These are phyloP conservation scores for Lithobates pipiens DNA, from an alignment of 2,797 vertebrate species.

Conservation along the genomic window DNA sequence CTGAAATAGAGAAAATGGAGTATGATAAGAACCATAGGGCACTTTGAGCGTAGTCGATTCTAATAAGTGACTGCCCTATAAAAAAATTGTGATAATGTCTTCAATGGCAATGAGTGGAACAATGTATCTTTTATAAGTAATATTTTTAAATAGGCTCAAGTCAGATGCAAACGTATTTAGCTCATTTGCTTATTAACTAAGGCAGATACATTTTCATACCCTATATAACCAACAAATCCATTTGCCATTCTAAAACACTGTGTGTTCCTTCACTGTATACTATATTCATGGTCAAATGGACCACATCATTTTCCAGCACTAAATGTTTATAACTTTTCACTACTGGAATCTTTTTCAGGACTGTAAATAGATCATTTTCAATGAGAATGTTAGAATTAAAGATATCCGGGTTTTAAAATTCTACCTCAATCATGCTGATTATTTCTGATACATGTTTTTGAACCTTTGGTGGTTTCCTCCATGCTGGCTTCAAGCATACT, in stretches of 20 bases:
- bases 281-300: too few species aligned
- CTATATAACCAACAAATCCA: background rate
- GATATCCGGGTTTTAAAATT: background rate
- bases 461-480: too few species aligned
- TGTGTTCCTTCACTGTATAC: background rate
- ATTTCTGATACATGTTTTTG: background rate
- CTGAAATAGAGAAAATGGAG: slow-evolving; percentile 55
- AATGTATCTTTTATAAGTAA: background rate
- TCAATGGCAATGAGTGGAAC: background rate
- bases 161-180: background rate
- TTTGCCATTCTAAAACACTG: background rate
- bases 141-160: background rate
- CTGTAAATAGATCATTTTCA: background rate
- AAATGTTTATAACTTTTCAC: background rate
- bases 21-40: slow-evolving; percentile 52
- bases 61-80: slow-evolving; percentile 38
- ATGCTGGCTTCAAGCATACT: too few species aligned
- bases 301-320: too few species aligned
- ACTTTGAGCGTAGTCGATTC: slow-evolving; percentile 27
- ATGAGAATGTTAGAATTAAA: too few species aligned
- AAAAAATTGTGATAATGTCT: slow-evolving; percentile 2
- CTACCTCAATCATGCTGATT: background rate
- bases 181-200: background rate
- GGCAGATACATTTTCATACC: background rate
- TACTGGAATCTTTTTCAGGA: background rate